phyloP scores from a whole-genome alignment of 2,888 invertebrate genomes.

The Geotrupes spiniger region DNA sequence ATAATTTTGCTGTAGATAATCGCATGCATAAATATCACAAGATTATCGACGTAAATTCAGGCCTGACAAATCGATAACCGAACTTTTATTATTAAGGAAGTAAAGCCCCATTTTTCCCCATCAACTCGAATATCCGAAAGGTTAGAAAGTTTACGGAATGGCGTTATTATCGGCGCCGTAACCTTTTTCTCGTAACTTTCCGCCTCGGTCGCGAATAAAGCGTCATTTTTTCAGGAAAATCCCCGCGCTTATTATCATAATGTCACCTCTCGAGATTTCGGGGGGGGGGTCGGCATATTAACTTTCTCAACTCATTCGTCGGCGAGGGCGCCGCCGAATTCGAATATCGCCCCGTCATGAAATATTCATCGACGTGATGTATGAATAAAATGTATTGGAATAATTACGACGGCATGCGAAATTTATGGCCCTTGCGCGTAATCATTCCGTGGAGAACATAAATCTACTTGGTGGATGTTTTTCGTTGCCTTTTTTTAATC shows the following conservation, averaged over 20 bases:
- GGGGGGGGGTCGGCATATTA: not conserved
- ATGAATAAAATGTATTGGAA: too few relatives aligned
- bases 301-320: constrained; percentile 4
- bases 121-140: not conserved
- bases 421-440: too few relatives aligned
- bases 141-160: constrained; percentile 5
- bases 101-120: too few relatives aligned
- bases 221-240: constrained; percentile 8
- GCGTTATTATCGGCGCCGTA: constrained; percentile 9
- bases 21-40: too few relatives aligned
- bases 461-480: too few relatives aligned
- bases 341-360: constrained; percentile 5
- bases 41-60: too few relatives aligned
- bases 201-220: constrained; percentile 6
- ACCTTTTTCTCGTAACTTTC: constrained; percentile 9
- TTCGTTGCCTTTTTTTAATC: too few relatives aligned
- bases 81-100: too few relatives aligned
- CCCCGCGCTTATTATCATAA: constrained; percentile 11
- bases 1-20: too few relatives aligned
- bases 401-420: too few relatives aligned
- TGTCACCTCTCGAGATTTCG: constrained; percentile 9
- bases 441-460: too few relatives aligned
- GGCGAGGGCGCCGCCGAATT: not conserved
- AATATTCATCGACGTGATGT: not conserved
- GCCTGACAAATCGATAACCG: too few relatives aligned